Evolutionary conservation across 2,888 invertebrate genomes (phyloP), one percentile per base, ranked within the genome.

Genomic region (Nasonia oneida): DNA sequence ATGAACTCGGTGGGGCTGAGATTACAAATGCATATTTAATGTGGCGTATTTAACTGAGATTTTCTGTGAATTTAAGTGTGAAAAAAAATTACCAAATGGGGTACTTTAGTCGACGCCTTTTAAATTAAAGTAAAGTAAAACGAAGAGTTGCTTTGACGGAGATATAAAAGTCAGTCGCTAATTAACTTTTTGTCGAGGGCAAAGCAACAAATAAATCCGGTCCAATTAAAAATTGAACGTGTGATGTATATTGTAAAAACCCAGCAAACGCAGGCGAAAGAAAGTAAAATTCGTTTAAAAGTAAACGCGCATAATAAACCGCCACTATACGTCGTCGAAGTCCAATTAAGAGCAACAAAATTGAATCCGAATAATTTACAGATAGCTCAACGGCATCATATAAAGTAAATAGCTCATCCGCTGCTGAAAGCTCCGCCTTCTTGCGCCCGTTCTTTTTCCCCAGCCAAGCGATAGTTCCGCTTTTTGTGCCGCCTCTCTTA

Each of bases 401-500:
- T 77, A 61, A 39, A 61, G 37, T 33, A 80, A 50, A 53, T 71
- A 53, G 50, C 47, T 50, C 12, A 53, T 37, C 29, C 80, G 39
- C n/a, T 53, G 53, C n/a, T 53, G n/a, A 80, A 53, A 53, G 80
- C 33, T 53, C 57, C 57, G 8, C 18, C 37, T 18, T 53, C 53
- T 53, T 70, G 14, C 47, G 5, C 15, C 29, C 47, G 15, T 33
- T n/a, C 29, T 50, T 8, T 33, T 29, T 33, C n/a, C 37, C n/a
- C 39, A 6, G 12, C 42, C 14, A 67, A 18, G 18, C 33, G 10
- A 78, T 37, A 10, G 47, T 78, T 23, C 71, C 80, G 80, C 39
- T 73, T 39, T 67, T 57, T 67, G 53, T 73, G 73, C 73, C 12
- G 47, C 29, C 73, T 86, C 73, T 86, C 73, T 86, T 83, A 81